phyloP scores from a whole-genome alignment of 2,113 vertebrate species.

The Zeus faber region DNA sequence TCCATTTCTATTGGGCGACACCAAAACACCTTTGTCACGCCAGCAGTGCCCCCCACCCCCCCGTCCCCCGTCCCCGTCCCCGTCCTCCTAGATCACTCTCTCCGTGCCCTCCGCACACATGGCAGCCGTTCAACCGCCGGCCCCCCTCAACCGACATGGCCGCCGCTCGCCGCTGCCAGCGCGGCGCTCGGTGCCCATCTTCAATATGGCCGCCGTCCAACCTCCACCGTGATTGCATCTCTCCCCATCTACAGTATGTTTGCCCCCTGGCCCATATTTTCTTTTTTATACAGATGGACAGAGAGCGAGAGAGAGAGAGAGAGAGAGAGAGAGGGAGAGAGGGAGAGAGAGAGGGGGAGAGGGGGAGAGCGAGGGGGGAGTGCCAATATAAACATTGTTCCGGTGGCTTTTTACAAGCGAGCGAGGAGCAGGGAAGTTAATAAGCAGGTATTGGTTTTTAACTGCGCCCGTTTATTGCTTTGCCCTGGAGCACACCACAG shows the following conservation, averaged over 20 bases:
- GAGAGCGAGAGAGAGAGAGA: background rate
- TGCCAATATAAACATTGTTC: slow-evolving; percentile 68
- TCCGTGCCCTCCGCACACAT: slow-evolving; percentile 21
- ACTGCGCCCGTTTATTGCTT: slow-evolving; percentile 65
- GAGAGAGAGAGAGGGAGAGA: background rate
- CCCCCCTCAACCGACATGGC: slow-evolving; percentile 50
- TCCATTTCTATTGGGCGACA: too few species aligned
- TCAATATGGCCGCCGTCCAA: slow-evolving; percentile 47
- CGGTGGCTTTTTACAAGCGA: slow-evolving; percentile 60
- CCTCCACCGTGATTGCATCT: slow-evolving; percentile 43
- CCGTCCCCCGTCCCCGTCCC: too few species aligned
- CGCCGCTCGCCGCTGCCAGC: slow-evolving; percentile 27
- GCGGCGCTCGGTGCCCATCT: slow-evolving; percentile 23
- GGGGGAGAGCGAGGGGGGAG: slow-evolving; percentile 10
- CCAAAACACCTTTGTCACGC: background rate
- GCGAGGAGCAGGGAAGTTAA: slow-evolving; percentile 60
- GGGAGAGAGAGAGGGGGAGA: background rate
- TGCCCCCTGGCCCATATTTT: too few species aligned
- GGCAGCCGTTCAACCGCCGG: slow-evolving; percentile 31
- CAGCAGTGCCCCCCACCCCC: background rate
- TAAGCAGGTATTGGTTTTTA: slow-evolving; percentile 75
- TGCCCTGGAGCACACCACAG: slow-evolving; percentile 54
- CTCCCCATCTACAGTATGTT: too few species aligned
- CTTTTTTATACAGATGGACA: background rate
- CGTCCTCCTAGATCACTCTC: too few species aligned